Percentiles rank a stretch among this genome's conserved stretches.
Conservation (phyloP, 2,113 vertebrate genomes). For the Archocentrus centrarchus region DNA sequence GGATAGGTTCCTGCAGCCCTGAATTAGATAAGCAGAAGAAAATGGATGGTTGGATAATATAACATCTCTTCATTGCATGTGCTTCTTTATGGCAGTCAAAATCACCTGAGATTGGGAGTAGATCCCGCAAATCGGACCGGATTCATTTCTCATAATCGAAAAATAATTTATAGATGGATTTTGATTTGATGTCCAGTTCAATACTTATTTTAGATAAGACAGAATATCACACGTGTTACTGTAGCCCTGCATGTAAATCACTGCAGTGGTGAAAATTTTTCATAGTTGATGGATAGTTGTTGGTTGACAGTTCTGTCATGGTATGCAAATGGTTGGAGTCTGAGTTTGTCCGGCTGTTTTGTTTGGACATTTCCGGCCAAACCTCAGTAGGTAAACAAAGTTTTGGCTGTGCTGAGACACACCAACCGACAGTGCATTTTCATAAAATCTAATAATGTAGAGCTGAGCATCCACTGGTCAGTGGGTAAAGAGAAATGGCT, state of each 20-base stretch:
- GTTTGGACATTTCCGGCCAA: slow-evolving; percentile 56
- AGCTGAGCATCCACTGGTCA: slow-evolving; percentile 28
- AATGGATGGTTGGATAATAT: no score
- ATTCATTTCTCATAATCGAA: neutral
- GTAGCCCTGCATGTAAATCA: slow-evolving; percentile 6
- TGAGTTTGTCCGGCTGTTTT: slow-evolving; percentile 47
- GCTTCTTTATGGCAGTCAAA: neutral
- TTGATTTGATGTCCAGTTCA: neutral
- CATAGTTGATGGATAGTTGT: neutral
- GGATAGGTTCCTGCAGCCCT: no score
- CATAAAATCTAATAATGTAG: slow-evolving; percentile 66
- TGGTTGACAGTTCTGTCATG: slow-evolving; percentile 32
- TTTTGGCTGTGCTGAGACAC: slow-evolving; percentile 32
- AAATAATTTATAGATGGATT: neutral
- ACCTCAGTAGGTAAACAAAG: slow-evolving; percentile 23
- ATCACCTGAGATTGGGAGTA: neutral
- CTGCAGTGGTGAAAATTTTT: neutral
- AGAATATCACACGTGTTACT: slow-evolving; percentile 23
- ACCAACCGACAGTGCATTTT: slow-evolving; percentile 57
- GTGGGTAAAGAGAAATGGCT: slow-evolving; percentile 30
- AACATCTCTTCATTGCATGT: neutral
- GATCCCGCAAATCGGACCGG: neutral
- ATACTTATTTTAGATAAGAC: neutral
- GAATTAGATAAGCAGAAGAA: no score
- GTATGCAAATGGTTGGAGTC: slow-evolving; percentile 41